Percentiles rank a stretch among this genome's conserved stretches.
Conservation (phyloP, 2,888 invertebrate genomes). For the Thelaira solivaga region DNA sequence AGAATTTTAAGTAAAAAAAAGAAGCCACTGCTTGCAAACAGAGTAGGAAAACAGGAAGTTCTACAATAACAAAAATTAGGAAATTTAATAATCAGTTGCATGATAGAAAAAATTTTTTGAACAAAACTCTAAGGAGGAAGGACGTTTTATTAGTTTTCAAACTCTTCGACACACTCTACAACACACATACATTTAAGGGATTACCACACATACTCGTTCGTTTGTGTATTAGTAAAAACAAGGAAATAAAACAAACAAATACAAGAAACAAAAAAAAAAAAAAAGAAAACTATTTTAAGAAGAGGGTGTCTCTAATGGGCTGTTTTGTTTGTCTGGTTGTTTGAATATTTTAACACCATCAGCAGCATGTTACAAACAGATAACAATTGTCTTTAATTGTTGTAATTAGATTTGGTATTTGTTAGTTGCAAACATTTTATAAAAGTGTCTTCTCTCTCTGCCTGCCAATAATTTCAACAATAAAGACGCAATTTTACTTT, state of each 20-base stretch:
- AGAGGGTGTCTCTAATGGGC: not conserved
- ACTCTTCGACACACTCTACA: not conserved
- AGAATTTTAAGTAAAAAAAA: not conserved
- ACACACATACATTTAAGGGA: not conserved
- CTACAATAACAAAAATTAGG: not conserved
- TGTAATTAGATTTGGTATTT: constrained; percentile 56
- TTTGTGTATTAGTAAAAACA: no score
- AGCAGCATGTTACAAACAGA: constrained; percentile 45
- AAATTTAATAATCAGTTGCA: constrained; percentile 24
- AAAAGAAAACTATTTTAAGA: not conserved
- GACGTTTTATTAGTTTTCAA: constrained; percentile 3
- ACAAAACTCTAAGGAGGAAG: not conserved
- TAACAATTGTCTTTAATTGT: constrained; percentile 52
- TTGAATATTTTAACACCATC: constrained; percentile 5
- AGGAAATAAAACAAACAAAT: no score
- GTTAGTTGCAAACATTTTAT: constrained; percentile 44
- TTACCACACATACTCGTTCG: not conserved
- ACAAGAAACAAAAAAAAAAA: no score
- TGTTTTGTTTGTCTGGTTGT: not conserved
- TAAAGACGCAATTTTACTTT: not conserved
- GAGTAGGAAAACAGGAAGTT: not conserved
- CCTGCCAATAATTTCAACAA: constrained; percentile 14
- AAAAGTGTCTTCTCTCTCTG: constrained; percentile 25
- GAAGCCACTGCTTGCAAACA: not conserved
- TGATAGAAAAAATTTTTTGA: not conserved